Percentiles rank a stretch among this genome's conserved stretches.
Evolutionary conservation across 2,888 invertebrate species (phyloP).

Genomic region (Operophtera brumata): DNA sequence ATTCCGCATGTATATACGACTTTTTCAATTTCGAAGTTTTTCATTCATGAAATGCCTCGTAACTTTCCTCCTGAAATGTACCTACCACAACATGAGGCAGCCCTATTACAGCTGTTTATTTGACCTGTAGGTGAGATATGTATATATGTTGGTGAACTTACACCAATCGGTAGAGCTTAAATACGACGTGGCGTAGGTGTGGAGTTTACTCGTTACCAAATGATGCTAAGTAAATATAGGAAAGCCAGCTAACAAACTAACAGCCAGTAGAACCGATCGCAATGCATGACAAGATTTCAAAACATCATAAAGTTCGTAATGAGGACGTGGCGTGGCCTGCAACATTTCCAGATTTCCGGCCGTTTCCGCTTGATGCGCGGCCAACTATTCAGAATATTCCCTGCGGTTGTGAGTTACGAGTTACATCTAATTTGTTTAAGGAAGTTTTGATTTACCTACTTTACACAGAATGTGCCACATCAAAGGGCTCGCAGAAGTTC

Average conservation of each 20-base stretch:
- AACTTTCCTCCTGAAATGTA: too few species aligned
- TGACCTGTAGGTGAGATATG: too few species aligned
- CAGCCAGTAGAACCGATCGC: constrained; percentile 3
- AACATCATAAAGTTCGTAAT: constrained; percentile 18
- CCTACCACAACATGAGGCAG: too few species aligned
- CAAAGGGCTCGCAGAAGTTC: constrained; percentile 3
- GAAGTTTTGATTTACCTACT: constrained; percentile 1
- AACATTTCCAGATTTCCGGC: constrained; percentile 14
- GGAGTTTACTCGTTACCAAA: not conserved
- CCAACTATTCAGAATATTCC: constrained; percentile 19
- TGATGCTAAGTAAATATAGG: not conserved
- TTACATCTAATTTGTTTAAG: constrained; percentile 12
- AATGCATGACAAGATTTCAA: constrained; percentile 14
- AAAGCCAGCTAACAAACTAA: constrained; percentile 11
- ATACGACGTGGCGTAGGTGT: not conserved
- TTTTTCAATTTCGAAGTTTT: too few species aligned
- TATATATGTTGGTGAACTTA: too few species aligned
- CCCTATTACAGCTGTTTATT: too few species aligned
- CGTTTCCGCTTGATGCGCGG: constrained; percentile 16
- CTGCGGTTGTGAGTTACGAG: constrained; percentile 1
- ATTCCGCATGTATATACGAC: too few species aligned
- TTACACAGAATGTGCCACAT: not conserved
- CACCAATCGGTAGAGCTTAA: too few species aligned
- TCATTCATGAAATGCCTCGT: too few species aligned
- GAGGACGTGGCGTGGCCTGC: constrained; percentile 10